Evolutionary conservation across 2,797 vertebrate species (phyloP), one percentile per base, ranked within the genome.

Genomic region (Ciconia nigra): DNA sequence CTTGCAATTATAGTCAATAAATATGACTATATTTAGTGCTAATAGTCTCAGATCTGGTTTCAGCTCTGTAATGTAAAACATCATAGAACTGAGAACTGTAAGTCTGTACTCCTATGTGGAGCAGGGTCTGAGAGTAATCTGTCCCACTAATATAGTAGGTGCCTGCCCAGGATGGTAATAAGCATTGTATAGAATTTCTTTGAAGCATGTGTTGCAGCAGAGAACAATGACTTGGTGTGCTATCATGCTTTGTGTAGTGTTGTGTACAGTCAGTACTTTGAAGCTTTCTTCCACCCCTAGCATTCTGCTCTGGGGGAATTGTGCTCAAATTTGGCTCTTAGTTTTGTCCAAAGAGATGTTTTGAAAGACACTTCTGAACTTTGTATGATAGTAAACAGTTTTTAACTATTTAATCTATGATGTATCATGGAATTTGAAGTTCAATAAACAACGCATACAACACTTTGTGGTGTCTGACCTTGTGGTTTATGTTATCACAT

Each of bases 391-490:
- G 65, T 90, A 90, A 74, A 62, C 80, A 73, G 33, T 97, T 97
- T 94, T 92, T 94, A 97, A 94, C 81, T 96, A 96, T 95, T 98
- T 97, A 91, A 84, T 94, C 93, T 90, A 44, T 87, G 71, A 58
- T 80, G 58, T 96, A 77, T 89, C 15, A n/a, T 97, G 92, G 41
- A 79, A 78, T 91, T 89, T 84, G 83, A 97, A 83, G 63, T 96
- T 97, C 90, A 97, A 92, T 95, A 97, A 97, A 88, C 33, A 91
- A 76, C 24, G 11, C 17, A 16, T 80, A 73, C 58, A 94, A 70
- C 73, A 71, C 19, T 71, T 31, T 41, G 13, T 74, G 58, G 22
- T 96, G 84, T 95, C 71, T 69, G 62, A 79, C 62, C 19, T 91
- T 2, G 1, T 89, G 49, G 15, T 88, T 71, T 93, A 26, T 74